Evolutionary conservation across 2,797 vertebrate species (phyloP).

Genomic region (Picus viridis): DNA sequence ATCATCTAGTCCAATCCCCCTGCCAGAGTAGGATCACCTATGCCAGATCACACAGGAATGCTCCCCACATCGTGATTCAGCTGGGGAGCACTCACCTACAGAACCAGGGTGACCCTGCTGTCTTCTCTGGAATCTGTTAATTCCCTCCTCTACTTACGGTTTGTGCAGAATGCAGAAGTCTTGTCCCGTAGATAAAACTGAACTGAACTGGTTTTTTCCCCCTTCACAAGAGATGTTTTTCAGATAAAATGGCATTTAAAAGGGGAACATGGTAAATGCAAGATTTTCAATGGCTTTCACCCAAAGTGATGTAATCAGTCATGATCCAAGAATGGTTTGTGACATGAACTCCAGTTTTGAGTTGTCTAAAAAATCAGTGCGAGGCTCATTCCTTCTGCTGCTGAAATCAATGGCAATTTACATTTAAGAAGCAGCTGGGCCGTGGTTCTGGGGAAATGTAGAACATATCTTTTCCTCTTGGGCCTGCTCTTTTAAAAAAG

Average conservation of each 20-base stretch:
- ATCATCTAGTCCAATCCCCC: too few species aligned
- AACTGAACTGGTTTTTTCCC: neutral
- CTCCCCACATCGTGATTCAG: fast-evolving
- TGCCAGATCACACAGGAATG: too few species aligned
- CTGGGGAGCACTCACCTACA: neutral
- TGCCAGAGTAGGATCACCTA: too few species aligned
- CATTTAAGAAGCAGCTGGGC: neutral
- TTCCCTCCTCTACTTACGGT: fast-evolving
- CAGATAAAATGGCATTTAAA: neutral
- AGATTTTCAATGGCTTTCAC: neutral
- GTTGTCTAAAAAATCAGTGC: neutral
- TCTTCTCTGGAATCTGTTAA: fast-evolving
- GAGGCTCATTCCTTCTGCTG: neutral
- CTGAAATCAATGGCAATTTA: slow-evolving; percentile 22
- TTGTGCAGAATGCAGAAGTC: neutral
- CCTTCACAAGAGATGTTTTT: neutral
- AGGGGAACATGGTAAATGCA: neutral
- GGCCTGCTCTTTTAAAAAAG: neutral
- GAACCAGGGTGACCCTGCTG: neutral
- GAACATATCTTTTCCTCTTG: neutral
- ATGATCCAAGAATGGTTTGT: neutral
- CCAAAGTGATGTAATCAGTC: neutral
- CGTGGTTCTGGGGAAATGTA: neutral
- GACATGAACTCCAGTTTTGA: neutral
- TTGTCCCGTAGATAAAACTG: neutral